Base-by-base conservation (phyloP, 1,140 invertebrate genomes). In the Neodiprion fabricii region DNA sequence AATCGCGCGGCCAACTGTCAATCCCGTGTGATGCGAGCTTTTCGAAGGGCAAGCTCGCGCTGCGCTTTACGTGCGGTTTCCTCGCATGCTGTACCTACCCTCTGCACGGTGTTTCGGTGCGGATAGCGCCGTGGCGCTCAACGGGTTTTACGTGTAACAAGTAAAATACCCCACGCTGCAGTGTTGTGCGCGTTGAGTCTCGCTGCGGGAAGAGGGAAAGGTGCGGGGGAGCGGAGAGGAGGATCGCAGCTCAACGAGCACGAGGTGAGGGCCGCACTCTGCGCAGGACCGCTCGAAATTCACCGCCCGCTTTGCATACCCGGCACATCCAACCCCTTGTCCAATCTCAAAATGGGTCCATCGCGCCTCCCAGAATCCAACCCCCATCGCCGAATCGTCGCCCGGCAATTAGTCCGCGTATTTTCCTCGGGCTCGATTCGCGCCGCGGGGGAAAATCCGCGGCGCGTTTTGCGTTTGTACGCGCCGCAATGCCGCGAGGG, bases 241-340 rank as follows among this genome's bases (percentile, higher is more conserved):
- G 40, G 21, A 65, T 47, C 28, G 61, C 67, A 50, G 14, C 17
- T 23, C n/a, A 21, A 50, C 72, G 74, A 79, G 74, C 83, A 83
- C 81, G 79, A 82, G 80, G 80, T 82, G 82, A 84, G 79, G n/a
- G 80, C 77, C 72, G 79, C 80, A 79, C 79, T 85, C 79, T 85
- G 85, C 85, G 85, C 85, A 87, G 78, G 85, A 85, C 80, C 82
- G 85, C 82, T 82, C 80, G 11, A 83, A 86, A 87, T 85, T 4
- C 81, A 81, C 84, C 84, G 84, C 84, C 85, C 85, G 85, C 79
- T 86, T 86, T 86, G 85, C 84, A 86, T 86, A 84, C 81, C 28
- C 28, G 28, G 28, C 81, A 77, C 78, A 79, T 81, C 79, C 75
- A 80, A 76, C 70, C 40, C 23, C 21, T 11, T 23, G 67, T 69